phyloP scores from a whole-genome alignment of 2,797 vertebrate genomes.

The Mus spretus region DNA sequence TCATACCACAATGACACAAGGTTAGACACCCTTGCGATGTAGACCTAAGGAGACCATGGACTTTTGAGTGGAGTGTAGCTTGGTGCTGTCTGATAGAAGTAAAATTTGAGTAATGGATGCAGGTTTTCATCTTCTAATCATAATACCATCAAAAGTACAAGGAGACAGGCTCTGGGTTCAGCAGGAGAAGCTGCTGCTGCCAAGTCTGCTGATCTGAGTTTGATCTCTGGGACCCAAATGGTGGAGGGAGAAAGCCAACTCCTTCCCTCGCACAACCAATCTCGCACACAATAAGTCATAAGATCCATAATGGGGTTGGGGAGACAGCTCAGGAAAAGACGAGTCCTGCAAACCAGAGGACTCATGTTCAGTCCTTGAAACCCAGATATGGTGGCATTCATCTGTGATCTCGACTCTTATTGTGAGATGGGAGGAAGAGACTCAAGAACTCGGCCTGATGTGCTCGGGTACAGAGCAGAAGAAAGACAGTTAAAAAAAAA shows the following conservation, averaged over 20 bases:
- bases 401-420: neutral
- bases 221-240: neutral
- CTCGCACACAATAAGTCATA: neutral
- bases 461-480: neutral
- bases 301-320: too few relatives aligned
- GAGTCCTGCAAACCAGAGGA: neutral
- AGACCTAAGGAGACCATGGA: accelerated
- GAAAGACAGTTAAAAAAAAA: neutral
- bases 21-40: neutral
- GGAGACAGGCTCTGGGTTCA: neutral
- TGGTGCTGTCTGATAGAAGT: neutral
- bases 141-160: neutral
- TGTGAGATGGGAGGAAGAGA: neutral
- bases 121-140: neutral
- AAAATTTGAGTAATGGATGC: accelerated
- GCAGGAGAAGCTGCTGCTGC: neutral
- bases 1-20: neutral
- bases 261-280: neutral
- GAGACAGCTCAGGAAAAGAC: neutral
- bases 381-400: neutral
- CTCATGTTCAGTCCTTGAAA: neutral
- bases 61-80: too few relatives aligned
- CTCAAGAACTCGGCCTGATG: neutral
- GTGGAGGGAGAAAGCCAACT: neutral
- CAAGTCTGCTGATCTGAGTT: neutral